These are phyloP conservation scores for Paramormyrops kingsleyae DNA, from an alignment of 2,113 vertebrate genomes.

Conservation along the genomic window DNA sequence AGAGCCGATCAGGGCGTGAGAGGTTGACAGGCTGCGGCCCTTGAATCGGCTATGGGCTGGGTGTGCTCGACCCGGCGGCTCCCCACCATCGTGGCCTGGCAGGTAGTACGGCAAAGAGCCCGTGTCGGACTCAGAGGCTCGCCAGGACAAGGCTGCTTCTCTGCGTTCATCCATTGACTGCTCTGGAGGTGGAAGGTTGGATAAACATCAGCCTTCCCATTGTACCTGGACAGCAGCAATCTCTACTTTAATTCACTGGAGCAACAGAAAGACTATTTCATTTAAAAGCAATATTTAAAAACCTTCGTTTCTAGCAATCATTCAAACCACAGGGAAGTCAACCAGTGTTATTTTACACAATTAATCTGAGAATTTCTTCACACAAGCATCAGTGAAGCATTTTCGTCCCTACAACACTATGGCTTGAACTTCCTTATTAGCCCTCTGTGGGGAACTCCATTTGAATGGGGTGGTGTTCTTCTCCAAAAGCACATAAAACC, in stretches of 20 bases:
- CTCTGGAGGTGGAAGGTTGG: slow-evolving; percentile 23
- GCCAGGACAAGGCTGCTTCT: slow-evolving; percentile 39
- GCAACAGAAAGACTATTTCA: background rate
- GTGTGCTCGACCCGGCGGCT: slow-evolving; percentile 50
- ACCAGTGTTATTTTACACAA: background rate
- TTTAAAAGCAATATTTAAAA: background rate
- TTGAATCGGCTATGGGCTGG: slow-evolving; percentile 69
- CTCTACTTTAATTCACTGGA: background rate
- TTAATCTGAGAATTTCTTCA: background rate
- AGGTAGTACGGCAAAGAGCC: slow-evolving; percentile 64
- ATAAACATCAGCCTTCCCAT: background rate
- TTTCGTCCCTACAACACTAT: background rate
- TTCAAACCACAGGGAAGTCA: background rate
- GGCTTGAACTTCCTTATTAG: background rate
- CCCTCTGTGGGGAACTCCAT: background rate
- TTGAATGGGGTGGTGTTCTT: background rate
- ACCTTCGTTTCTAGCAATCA: background rate
- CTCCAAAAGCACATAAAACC: background rate
- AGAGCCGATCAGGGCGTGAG: slow-evolving; percentile 42
- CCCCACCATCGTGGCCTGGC: slow-evolving; percentile 62
- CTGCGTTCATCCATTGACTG: slow-evolving; percentile 51
- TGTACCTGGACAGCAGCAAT: background rate
- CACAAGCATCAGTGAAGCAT: background rate
- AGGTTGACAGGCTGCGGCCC: slow-evolving; percentile 79
- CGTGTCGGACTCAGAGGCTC: slow-evolving; percentile 45